Percentiles rank a stretch among this genome's conserved stretches.
phyloP scores from a whole-genome alignment of 2,113 vertebrate genomes.

The Tragelaphus scriptus region DNA sequence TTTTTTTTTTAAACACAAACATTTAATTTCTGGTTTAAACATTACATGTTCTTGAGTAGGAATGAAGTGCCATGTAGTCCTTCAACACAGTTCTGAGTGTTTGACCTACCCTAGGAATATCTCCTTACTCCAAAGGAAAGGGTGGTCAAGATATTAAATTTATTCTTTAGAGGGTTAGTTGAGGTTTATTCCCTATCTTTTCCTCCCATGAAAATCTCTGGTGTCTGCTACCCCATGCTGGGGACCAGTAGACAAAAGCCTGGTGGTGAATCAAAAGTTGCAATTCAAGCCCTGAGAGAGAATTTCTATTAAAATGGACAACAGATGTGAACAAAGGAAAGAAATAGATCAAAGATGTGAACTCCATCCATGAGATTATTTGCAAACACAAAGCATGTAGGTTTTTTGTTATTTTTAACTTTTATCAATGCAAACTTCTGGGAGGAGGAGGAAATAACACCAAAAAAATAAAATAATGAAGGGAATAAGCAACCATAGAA shows the following conservation, averaged over 20 bases:
- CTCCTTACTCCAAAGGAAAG: background rate
- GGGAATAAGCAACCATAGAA: background rate
- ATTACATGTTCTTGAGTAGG: background rate
- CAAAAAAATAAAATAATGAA: slow-evolving; percentile 46
- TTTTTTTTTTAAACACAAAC: background rate
- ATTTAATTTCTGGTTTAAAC: background rate
- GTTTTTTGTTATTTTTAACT: slow-evolving; percentile 63
- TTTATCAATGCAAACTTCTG: slow-evolving; percentile 35
- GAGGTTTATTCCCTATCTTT: background rate
- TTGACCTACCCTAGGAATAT: background rate
- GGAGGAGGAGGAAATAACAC: slow-evolving; percentile 51
- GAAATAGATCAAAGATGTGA: slow-evolving; percentile 64
- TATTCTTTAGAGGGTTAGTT: slow-evolving; percentile 19
- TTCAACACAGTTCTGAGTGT: background rate
- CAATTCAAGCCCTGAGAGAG: slow-evolving; percentile 49
- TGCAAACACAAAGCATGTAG: slow-evolving; percentile 32
- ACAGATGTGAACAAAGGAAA: slow-evolving; percentile 68
- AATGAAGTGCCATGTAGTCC: background rate
- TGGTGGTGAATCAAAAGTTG: slow-evolving; percentile 27
- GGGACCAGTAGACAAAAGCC: slow-evolving; percentile 36
- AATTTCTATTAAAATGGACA: slow-evolving; percentile 59
- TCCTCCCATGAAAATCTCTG: background rate
- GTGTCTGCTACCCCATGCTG: slow-evolving; percentile 36
- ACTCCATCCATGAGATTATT: slow-evolving; percentile 34
- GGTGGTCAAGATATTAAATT: background rate